phyloP scores from a whole-genome alignment of 2,113 vertebrate genomes.

The Prietella phreatophila region DNA sequence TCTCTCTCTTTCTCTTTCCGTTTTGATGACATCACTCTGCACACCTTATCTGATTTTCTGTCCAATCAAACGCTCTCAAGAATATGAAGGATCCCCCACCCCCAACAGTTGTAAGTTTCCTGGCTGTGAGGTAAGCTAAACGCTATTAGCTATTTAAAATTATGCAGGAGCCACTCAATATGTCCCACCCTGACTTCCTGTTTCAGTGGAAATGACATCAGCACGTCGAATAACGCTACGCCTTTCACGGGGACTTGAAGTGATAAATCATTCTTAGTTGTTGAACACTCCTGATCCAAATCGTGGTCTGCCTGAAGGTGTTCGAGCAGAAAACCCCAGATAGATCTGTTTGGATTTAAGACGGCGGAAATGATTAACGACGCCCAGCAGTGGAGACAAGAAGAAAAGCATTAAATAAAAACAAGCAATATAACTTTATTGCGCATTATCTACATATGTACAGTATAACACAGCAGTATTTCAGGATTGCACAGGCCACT shows the following conservation, averaged over 20 bases:
- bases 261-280: not conserved
- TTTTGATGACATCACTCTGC: no score
- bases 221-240: no score
- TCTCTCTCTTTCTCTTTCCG: no score
- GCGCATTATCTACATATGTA: slow-evolving; percentile 71
- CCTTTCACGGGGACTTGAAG: not conserved
- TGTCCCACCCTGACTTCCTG: no score
- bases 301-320: not conserved
- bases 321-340: not conserved
- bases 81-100: no score
- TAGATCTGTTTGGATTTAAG: not conserved
- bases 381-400: not conserved
- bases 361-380: not conserved
- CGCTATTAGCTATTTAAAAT: no score
- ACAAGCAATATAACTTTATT: slow-evolving; percentile 75
- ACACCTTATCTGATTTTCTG: no score
- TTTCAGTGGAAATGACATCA: no score
- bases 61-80: no score
- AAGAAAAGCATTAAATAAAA: slow-evolving; percentile 1
- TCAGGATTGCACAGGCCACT: slow-evolving; percentile 73
- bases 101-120: no score
- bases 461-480: slow-evolving; percentile 72
- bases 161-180: no score
- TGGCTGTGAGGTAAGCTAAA: no score
- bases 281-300: not conserved